Evolutionary conservation across 2,113 vertebrate genomes (phyloP).

Genomic region (Phyllostomus discolor): DNA sequence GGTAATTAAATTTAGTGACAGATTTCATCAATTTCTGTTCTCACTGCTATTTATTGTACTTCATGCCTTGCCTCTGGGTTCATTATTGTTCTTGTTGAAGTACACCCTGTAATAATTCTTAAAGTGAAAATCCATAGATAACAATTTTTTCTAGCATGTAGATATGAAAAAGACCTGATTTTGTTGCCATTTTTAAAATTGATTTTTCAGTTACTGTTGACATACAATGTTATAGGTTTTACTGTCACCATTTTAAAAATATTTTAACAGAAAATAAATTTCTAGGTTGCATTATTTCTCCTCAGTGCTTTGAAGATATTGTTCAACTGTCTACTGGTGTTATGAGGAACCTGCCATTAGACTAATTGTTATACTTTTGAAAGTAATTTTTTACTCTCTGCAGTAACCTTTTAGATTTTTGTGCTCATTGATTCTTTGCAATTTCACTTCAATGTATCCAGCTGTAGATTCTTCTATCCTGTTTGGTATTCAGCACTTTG

Average conservation of each 20-base stretch:
- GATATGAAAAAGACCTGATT: neutral
- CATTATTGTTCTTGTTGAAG: neutral
- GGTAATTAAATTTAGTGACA: conserved; percentile 8
- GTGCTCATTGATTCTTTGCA: neutral
- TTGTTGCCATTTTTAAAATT: neutral
- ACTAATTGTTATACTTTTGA: neutral
- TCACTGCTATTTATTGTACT: neutral
- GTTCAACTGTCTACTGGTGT: neutral
- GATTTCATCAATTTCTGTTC: conserved; percentile 13
- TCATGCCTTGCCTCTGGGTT: neutral
- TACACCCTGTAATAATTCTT: neutral
- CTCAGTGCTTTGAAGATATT: neutral
- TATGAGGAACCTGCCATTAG: neutral
- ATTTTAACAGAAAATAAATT: conserved; percentile 1
- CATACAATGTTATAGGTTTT: neutral
- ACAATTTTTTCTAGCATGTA: neutral
- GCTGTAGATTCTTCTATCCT: neutral
- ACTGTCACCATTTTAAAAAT: neutral
- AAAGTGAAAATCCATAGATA: neutral
- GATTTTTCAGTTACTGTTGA: neutral
- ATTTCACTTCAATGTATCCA: conserved; percentile 7
- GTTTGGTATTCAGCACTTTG: neutral
- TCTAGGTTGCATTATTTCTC: neutral
- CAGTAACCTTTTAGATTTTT: neutral
- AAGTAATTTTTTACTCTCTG: neutral